These are phyloP conservation scores for Carassius auratus DNA, from an alignment of 2,113 vertebrate species.

Conservation along the genomic window DNA sequence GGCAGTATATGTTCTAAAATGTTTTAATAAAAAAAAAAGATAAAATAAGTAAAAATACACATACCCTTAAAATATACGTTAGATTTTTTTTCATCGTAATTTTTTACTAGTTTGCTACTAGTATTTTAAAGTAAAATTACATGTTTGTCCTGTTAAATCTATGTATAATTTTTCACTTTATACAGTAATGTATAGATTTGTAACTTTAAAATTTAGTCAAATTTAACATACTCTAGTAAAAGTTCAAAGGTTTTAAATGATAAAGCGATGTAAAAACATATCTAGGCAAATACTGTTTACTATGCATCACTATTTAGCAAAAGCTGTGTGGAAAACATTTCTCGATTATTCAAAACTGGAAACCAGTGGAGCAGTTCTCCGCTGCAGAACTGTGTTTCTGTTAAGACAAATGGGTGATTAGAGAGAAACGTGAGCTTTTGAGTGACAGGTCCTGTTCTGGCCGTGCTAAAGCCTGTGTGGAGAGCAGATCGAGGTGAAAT, in stretches of 20 bases:
- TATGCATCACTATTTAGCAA: not conserved
- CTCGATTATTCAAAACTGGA: not conserved
- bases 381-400: not conserved
- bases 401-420: conserved; percentile 15
- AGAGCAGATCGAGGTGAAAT: not conserved
- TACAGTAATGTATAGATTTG: no score
- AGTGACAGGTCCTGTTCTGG: not conserved
- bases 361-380: not conserved
- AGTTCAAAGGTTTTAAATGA: no score
- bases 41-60: no score
- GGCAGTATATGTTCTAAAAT: not conserved
- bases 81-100: no score
- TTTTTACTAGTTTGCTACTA: no score
- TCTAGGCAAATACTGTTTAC: not conserved
- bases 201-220: no score
- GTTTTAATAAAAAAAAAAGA: no score
- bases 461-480: conserved; percentile 37
- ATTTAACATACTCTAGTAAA: no score
- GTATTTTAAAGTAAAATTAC: no score
- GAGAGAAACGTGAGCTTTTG: conserved; percentile 13
- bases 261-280: not conserved
- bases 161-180: no score
- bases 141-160: no score
- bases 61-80: no score
- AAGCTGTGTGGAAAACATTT: not conserved